Evolutionary conservation across 30 jellyfish, hydroid and myxozoan species (phyloP), one percentile per base, ranked within the genome.

Genomic region (Turritopsis rubra): DNA sequence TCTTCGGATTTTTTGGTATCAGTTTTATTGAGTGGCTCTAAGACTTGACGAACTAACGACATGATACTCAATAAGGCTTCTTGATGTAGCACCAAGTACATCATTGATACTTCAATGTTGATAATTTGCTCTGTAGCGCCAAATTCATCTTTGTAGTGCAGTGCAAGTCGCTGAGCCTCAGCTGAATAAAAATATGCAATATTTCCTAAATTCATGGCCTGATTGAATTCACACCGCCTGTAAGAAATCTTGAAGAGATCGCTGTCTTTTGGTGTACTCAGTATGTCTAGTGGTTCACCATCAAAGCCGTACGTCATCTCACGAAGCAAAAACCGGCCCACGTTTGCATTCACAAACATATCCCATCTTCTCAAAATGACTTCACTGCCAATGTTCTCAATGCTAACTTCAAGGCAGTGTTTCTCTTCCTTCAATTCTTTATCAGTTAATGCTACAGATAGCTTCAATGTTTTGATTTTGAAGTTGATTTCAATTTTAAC

Each of bases 281-380:
- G 75, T 0, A 93, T 52, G 31, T 73, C 96, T 28, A 93, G 52
- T 16, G 96, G 96, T 21, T 89, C 91, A 17, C 96, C 98, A 21
- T 92, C 83, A 1, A 66, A 81, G 7, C 95, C 95, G 53, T 80
- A 89, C 71, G 90, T 81, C 96, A 85, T 88, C 71, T 93, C 98
- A 29, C 79, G 41, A n/a, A 93, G 75, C 21, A 88, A 93, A 28
- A 93, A 79, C 26, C 96, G 73, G 1, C 98, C 90, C 18, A 93
- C 79, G 1, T 86, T 82, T 5, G 98, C 96, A 66, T 88, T 84
- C 16, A 82, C 96, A 28, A 85, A 82, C 91, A 93, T 25, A 52
- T 93, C 98, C 98, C 98, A 93, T 52, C 98, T 82, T 31, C 98
- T 77, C 66, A 82, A 65, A 16, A 80, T 88, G 71, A 93, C 90